These are phyloP conservation scores for Eudorcas thomsonii DNA, from an alignment of 2,113 vertebrate species.

Conservation along the genomic window DNA sequence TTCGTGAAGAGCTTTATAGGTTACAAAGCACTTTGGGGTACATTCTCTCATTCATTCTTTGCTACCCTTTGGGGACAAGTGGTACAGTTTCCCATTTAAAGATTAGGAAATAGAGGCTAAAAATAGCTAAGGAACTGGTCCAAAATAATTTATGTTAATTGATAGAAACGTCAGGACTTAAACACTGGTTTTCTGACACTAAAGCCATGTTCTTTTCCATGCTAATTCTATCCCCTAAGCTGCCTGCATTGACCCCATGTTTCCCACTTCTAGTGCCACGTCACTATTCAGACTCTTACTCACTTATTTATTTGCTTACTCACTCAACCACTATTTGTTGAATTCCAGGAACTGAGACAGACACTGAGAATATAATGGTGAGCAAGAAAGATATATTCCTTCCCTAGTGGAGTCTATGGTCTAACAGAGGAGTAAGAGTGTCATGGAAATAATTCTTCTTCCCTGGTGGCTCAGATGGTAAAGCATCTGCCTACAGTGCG, in stretches of 20 bases:
- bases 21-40: neutral
- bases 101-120: neutral
- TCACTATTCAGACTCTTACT: neutral
- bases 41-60: neutral
- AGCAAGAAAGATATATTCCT: neutral
- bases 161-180: neutral
- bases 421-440: neutral
- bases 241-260: too few species aligned
- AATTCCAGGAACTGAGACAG: neutral
- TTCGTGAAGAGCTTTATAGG: neutral
- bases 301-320: neutral
- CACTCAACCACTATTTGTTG: neutral
- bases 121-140: neutral
- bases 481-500: too few species aligned
- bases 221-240: neutral
- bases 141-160: neutral
- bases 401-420: neutral
- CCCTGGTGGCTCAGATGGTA: too few species aligned
- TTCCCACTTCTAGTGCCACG: neutral
- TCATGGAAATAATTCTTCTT: neutral
- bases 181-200: neutral
- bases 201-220: neutral
- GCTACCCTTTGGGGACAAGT: neutral
- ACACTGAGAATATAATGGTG: neutral
- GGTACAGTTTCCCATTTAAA: conserved; percentile 4